These are phyloP conservation scores for Clinocottus analis DNA, from an alignment of 2,113 vertebrate species.

Conservation along the genomic window DNA sequence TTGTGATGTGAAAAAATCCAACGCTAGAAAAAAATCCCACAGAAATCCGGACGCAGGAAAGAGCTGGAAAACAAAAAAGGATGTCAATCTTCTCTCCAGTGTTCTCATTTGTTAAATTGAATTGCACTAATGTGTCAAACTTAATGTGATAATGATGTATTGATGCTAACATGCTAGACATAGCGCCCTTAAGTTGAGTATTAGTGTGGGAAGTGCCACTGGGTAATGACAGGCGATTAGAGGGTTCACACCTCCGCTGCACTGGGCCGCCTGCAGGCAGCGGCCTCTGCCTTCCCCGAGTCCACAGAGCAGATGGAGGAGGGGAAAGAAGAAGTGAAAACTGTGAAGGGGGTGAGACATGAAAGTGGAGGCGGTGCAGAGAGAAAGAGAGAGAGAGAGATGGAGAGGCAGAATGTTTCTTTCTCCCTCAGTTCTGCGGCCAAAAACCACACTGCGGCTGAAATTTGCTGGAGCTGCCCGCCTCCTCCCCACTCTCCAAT, in stretches of 20 bases:
- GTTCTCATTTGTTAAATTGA: conserved; percentile 16
- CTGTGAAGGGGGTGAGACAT: conserved; percentile 39
- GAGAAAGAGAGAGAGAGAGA: conserved; percentile 27
- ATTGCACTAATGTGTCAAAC: conserved; percentile 47
- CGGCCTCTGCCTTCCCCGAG: conserved; percentile 12
- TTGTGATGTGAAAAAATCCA: background rate
- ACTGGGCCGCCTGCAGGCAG: conserved; percentile 23
- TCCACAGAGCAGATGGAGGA: conserved; percentile 31
- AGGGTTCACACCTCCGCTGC: conserved; percentile 60
- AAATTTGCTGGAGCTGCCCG: conserved; percentile 34
- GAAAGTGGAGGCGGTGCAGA: conserved; percentile 29
- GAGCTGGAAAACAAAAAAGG: background rate
- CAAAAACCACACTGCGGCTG: conserved; percentile 57
- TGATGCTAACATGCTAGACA: conserved; percentile 47
- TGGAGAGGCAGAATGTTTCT: conserved; percentile 38
- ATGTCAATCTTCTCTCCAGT: background rate
- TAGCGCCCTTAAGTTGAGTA: conserved; percentile 29
- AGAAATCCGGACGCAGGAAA: background rate
- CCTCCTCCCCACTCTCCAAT: conserved; percentile 33
- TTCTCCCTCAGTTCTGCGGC: conserved; percentile 49
- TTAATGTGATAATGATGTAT: conserved; percentile 40
- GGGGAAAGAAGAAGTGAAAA: conserved; percentile 3
- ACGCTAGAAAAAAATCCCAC: background rate
- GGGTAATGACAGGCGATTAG: conserved; percentile 61
- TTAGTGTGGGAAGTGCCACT: conserved; percentile 54